These are phyloP conservation scores for Morus bassanus DNA, from an alignment of 2,797 vertebrate species.

Conservation along the genomic window DNA sequence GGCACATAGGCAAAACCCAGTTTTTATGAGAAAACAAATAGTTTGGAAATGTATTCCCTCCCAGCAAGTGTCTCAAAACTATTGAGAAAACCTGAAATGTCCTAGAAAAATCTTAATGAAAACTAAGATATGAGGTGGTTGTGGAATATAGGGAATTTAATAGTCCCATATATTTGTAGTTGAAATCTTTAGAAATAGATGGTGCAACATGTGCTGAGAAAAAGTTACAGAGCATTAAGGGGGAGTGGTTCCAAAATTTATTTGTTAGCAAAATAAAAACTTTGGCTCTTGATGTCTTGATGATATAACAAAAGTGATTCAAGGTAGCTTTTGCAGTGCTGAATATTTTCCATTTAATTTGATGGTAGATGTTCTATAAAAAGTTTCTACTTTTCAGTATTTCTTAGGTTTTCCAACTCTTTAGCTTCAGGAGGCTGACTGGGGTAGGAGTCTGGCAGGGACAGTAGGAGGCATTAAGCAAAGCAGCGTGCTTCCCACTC, in stretches of 20 bases:
- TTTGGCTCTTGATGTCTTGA: background rate
- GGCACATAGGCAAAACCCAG: constrained; percentile 3
- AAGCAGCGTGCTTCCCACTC: background rate
- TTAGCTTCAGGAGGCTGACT: background rate
- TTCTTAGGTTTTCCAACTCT: background rate
- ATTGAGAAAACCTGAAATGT: background rate
- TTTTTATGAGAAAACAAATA: constrained; percentile 39
- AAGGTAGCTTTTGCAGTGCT: background rate
- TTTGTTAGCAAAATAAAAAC: background rate
- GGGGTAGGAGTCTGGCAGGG: background rate
- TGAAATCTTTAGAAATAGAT: background rate
- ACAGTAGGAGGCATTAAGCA: background rate
- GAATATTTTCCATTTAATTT: background rate
- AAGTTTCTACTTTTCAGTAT: background rate
- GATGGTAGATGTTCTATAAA: background rate
- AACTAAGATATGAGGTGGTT: background rate
- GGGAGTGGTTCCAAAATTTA: background rate
- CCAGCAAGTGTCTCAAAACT: background rate
- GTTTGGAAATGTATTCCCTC: background rate
- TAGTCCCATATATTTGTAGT: background rate
- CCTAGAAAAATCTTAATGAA: background rate
- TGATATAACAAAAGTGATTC: background rate
- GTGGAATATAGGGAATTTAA: background rate
- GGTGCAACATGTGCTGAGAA: background rate
- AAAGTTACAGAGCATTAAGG: background rate